Percentiles rank a stretch among this genome's conserved stretches.
These are phyloP conservation scores for Elephantulus edwardii DNA, from an alignment of 2,113 vertebrate genomes.

Conservation along the genomic window DNA sequence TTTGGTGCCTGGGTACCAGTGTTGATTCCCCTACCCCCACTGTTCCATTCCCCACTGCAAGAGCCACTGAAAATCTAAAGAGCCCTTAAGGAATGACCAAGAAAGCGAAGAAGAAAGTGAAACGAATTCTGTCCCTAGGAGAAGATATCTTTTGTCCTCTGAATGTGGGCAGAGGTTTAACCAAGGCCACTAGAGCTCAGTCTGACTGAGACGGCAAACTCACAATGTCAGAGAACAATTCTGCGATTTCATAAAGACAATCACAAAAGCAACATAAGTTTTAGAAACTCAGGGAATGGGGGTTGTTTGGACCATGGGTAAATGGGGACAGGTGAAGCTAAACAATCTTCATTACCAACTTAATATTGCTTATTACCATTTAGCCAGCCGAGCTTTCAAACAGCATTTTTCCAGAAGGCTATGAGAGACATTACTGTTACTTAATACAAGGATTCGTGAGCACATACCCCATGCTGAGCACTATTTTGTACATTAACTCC, in stretches of 20 bases:
- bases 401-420: background rate
- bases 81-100: background rate
- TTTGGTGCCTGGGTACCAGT: background rate
- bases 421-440: rapidly evolving
- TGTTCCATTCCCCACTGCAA: rapidly evolving
- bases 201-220: background rate
- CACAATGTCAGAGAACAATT: background rate
- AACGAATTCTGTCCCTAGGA: background rate
- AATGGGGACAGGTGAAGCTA: too few relatives aligned
- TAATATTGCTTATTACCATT: background rate
- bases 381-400: background rate
- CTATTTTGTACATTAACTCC: background rate
- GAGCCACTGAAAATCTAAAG: background rate
- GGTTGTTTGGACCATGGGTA: background rate
- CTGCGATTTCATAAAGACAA: background rate
- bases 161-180: background rate
- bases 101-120: background rate
- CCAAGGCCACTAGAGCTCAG: background rate
- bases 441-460: background rate
- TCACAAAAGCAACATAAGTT: background rate
- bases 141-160: background rate
- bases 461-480: background rate
- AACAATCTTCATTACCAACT: background rate
- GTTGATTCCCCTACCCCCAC: rapidly evolving
- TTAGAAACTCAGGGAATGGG: background rate